Evolutionary conservation across 2,113 vertebrate genomes (phyloP).

Genomic region (Epinephelus cyanopodus): DNA sequence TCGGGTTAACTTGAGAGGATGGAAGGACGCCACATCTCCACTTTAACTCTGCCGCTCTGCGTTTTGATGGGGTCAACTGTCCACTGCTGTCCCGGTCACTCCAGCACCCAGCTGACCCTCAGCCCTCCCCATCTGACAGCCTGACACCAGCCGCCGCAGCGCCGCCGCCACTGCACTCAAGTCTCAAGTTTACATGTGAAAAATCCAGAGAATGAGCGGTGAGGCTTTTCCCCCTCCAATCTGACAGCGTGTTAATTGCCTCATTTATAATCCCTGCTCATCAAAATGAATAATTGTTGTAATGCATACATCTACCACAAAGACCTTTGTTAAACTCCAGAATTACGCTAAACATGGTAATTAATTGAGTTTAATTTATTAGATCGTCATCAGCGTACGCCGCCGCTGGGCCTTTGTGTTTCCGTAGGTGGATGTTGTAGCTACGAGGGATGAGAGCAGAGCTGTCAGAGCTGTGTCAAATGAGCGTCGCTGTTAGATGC

Average conservation of each 20-base stretch:
- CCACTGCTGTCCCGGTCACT: conserved; percentile 42
- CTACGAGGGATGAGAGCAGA: conserved; percentile 43
- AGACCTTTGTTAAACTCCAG: conserved; percentile 77
- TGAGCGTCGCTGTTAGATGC: conserved; percentile 21
- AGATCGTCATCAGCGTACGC: conserved; percentile 50
- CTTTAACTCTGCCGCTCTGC: conserved; percentile 43
- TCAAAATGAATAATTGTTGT: conserved; percentile 82
- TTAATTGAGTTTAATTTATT: conserved; percentile 81
- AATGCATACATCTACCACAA: conserved; percentile 70
- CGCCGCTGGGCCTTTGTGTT: conserved; percentile 48
- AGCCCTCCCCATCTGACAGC: conserved; percentile 50
- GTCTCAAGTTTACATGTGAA: conserved; percentile 51
- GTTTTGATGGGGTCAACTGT: conserved; percentile 68
- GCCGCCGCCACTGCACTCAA: conserved; percentile 12
- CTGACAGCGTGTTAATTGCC: conserved; percentile 82
- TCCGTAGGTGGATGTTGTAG: conserved; percentile 45
- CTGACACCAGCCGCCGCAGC: conserved; percentile 38
- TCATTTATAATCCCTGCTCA: conserved; percentile 84
- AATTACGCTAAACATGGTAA: conserved; percentile 78
- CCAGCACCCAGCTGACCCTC: conserved; percentile 56
- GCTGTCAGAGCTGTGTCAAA: conserved; percentile 56
- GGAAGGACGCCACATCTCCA: conserved; percentile 57
- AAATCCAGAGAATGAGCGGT: conserved; percentile 46
- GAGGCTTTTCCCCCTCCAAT: conserved; percentile 67
- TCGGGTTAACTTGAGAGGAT: conserved; percentile 72